A percentile compares a stretch with the other conserved stretches of the same genome.
Evolutionary conservation across 2,888 invertebrate genomes (phyloP).

Genomic region (Magallana nippona): DNA sequence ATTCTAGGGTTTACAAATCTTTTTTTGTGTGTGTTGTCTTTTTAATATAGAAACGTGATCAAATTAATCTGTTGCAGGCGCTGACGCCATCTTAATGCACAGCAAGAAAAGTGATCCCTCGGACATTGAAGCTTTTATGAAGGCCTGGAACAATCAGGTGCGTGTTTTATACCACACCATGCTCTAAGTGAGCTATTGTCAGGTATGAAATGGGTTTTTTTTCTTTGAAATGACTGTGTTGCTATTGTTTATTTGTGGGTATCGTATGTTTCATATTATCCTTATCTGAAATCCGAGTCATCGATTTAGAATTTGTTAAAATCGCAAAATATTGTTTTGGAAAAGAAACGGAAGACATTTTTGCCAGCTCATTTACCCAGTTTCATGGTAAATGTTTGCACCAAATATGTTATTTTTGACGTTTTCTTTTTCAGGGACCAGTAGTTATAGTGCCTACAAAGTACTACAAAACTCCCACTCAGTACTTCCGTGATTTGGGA

Average conservation of each 20-base stretch:
- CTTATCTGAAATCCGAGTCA: too few relatives aligned
- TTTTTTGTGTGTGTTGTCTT: not conserved
- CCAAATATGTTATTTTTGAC: not conserved
- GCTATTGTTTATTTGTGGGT: not conserved
- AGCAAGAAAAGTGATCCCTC: conserved; percentile 80
- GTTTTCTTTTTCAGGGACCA: conserved; percentile 73
- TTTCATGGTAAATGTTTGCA: not conserved
- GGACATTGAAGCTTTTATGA: conserved; percentile 81
- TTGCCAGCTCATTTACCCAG: not conserved
- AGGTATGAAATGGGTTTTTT: too few relatives aligned
- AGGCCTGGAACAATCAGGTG: conserved; percentile 80
- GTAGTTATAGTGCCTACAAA: conserved; percentile 81
- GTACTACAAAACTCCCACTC: conserved; percentile 79
- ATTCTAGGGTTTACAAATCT: not conserved
- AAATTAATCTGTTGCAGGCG: conserved; percentile 65
- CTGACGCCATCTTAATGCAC: conserved; percentile 81
- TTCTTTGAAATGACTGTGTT: too few relatives aligned
- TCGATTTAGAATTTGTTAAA: too few relatives aligned
- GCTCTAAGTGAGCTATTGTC: too few relatives aligned
- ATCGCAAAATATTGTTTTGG: too few relatives aligned
- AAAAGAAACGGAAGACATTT: too few relatives aligned
- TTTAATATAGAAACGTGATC: too few relatives aligned
- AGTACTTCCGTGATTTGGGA: conserved; percentile 78
- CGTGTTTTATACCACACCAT: too few relatives aligned
- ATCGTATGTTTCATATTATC: too few relatives aligned